phyloP scores from a whole-genome alignment of 2,888 invertebrate genomes.

The Oligia latruncula region DNA sequence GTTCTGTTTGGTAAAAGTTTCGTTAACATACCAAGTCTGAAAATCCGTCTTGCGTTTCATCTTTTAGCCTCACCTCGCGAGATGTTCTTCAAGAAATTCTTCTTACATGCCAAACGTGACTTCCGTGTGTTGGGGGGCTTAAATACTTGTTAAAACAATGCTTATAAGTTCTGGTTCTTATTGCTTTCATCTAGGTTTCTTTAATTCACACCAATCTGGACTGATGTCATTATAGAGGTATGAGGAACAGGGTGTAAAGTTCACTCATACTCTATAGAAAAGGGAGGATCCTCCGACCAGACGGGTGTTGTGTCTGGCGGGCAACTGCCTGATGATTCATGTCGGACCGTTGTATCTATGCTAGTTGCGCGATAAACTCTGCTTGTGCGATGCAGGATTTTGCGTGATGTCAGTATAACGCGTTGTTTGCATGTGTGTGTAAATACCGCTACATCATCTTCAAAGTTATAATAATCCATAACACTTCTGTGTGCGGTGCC shows the following conservation, averaged over 20 bases:
- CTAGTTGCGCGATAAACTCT: no score
- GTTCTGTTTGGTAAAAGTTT: neutral
- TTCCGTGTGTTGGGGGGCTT: neutral
- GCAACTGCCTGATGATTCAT: no score
- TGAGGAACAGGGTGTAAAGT: no score
- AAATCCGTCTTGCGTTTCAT: slow-evolving; percentile 3
- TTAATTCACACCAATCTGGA: neutral
- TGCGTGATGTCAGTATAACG: no score
- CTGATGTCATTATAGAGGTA: neutral
- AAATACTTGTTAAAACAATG: neutral
- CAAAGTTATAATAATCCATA: slow-evolving; percentile 1
- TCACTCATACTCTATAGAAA: no score
- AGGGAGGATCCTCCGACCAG: no score
- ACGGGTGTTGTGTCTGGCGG: no score
- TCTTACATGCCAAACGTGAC: neutral
- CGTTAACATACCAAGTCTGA: neutral
- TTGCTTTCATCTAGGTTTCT: neutral
- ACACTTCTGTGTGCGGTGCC: neutral
- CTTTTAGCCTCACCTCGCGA: neutral
- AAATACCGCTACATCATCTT: neutral
- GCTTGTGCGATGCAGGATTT: no score
- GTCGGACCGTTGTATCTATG: no score
- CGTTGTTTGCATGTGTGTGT: no score
- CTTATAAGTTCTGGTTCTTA: slow-evolving; percentile 9
- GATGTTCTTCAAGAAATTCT: neutral